Percentiles rank a stretch among this genome's conserved stretches.
These are phyloP conservation scores for Cynodonichthys magdalenae DNA, from an alignment of 2,797 vertebrate genomes.

Conservation along the genomic window DNA sequence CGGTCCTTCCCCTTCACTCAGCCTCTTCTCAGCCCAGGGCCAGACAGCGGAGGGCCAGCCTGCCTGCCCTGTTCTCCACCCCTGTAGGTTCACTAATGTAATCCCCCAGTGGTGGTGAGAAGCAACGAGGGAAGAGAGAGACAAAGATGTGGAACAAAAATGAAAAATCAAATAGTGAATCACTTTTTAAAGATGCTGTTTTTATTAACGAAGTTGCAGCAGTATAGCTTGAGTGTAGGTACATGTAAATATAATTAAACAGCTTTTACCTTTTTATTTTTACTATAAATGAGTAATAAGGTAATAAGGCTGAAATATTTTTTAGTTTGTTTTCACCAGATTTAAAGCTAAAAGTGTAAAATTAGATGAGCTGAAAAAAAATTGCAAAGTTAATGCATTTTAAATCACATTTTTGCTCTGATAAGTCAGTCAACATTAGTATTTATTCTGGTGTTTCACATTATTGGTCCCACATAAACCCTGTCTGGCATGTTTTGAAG, in stretches of 20 bases:
- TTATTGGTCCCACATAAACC: background rate
- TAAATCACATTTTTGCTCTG: background rate
- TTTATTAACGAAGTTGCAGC: background rate
- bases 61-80: conserved; percentile 95
- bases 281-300: background rate
- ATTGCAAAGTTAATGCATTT: background rate
- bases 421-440: conserved; percentile 1
- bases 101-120: conserved; percentile 51
- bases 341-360: background rate
- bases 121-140: conserved; percentile 41
- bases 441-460: background rate
- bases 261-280: background rate
- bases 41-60: conserved; percentile 92
- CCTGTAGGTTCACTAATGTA: conserved; percentile 88
- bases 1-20: conserved; percentile 93
- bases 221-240: background rate
- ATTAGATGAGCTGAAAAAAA: background rate
- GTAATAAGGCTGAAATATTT: background rate
- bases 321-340: background rate
- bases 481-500: conserved; percentile 6
- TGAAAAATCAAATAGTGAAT: background rate
- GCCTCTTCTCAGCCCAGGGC: conserved; percentile 86
- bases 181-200: background rate
- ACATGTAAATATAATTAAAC: background rate
- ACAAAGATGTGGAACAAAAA: conserved; percentile 11